Evolutionary conservation across 2,797 vertebrate species (phyloP).

Genomic region (Microtus obscurus): DNA sequence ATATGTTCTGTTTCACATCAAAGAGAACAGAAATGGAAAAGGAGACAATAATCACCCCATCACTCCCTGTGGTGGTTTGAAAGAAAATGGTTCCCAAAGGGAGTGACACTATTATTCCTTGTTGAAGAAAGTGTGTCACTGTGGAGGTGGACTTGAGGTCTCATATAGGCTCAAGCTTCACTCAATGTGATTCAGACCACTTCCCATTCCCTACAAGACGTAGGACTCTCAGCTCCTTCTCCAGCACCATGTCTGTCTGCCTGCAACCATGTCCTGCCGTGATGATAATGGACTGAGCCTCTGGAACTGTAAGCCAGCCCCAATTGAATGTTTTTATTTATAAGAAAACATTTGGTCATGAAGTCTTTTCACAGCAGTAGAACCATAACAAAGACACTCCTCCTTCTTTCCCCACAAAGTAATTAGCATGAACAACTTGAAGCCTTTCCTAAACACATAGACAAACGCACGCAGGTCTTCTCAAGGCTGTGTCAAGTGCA

Average conservation of each 20-base stretch:
- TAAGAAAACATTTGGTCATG: background rate
- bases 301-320: background rate
- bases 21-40: conserved; percentile 31
- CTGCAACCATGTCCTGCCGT: background rate
- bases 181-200: background rate
- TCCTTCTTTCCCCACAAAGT: background rate
- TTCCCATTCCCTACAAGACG: background rate
- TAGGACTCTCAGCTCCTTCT: background rate
- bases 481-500: background rate
- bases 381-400: background rate
- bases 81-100: background rate
- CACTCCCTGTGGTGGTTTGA: background rate
- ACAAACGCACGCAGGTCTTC: background rate
- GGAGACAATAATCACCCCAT: background rate
- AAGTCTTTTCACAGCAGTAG: background rate
- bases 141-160: background rate
- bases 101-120: background rate
- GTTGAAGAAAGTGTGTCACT: background rate
- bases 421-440: background rate
- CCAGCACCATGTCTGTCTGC: background rate
- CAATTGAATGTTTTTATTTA: background rate
- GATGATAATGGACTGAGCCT: background rate
- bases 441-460: background rate
- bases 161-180: background rate
- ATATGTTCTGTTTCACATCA: conserved; percentile 17